phyloP scores from a whole-genome alignment of 2,113 vertebrate genomes.

The Amblyopsis rosae region DNA sequence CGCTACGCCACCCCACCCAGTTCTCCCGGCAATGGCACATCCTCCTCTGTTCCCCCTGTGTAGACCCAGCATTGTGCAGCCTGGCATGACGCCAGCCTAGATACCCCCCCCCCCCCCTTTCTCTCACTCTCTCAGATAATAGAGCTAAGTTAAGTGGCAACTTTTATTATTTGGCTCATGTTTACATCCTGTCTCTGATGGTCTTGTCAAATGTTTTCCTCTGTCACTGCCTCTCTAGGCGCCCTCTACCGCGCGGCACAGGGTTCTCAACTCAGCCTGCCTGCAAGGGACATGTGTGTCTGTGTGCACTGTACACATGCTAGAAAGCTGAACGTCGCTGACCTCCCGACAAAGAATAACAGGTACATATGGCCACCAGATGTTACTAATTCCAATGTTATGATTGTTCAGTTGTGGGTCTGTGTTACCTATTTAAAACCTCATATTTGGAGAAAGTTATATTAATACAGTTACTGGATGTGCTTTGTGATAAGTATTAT shows the following conservation, averaged over 20 bases:
- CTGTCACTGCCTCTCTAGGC: slow-evolving; percentile 3
- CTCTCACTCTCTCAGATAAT: slow-evolving; percentile 4
- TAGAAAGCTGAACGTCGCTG: slow-evolving; percentile 25
- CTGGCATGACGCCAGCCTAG: slow-evolving; percentile 8
- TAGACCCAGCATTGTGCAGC: slow-evolving; percentile 6
- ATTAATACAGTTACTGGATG: slow-evolving; percentile 37
- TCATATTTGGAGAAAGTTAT: slow-evolving; percentile 44
- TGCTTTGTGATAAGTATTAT: slow-evolving; percentile 9
- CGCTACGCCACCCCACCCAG: background rate
- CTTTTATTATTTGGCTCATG: slow-evolving; percentile 27
- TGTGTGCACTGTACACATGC: slow-evolving; percentile 23
- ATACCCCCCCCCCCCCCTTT: background rate
- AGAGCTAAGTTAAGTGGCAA: slow-evolving; percentile 1
- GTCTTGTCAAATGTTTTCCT: slow-evolving; percentile 17
- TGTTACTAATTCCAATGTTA: slow-evolving; percentile 32
- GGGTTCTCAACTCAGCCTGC: slow-evolving; percentile 14
- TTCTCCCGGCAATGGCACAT: slow-evolving; percentile 5
- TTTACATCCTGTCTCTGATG: slow-evolving; percentile 20
- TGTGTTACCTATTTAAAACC: slow-evolving; percentile 31
- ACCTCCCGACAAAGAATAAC: slow-evolving; percentile 46
- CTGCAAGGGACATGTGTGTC: slow-evolving; percentile 41
- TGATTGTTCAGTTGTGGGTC: slow-evolving; percentile 29
- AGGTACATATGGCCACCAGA: slow-evolving; percentile 71
- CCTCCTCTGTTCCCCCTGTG: slow-evolving; percentile 6
- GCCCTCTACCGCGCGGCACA: slow-evolving; percentile 16